phyloP scores from a whole-genome alignment of 2,888 invertebrate species.

The Conomelus anceps region DNA sequence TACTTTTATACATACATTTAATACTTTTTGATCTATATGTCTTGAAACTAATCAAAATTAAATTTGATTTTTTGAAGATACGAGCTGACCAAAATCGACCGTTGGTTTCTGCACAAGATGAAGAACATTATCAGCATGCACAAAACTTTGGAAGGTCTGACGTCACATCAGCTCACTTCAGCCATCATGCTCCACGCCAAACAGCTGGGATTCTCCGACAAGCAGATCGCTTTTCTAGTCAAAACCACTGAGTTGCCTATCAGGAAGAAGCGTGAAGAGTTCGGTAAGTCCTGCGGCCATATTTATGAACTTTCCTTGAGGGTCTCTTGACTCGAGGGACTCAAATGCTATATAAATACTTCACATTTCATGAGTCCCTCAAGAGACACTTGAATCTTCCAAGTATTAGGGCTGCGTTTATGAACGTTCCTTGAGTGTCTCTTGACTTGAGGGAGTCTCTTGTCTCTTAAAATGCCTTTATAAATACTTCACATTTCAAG shows the following conservation, averaged over 20 bases:
- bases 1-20: too few relatives aligned
- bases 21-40: neutral
- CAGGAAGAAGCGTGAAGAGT: slow-evolving; percentile 66
- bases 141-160: slow-evolving; percentile 56
- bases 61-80: slow-evolving; percentile 50
- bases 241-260: slow-evolving; percentile 83
- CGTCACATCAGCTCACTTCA: slow-evolving; percentile 53
- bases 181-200: slow-evolving; percentile 73
- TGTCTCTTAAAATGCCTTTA: too few relatives aligned
- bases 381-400: too few relatives aligned
- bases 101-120: slow-evolving; percentile 94
- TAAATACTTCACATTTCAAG: too few relatives aligned
- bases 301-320: too few relatives aligned
- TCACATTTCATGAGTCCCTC: too few relatives aligned
- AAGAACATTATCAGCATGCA: slow-evolving; percentile 79
- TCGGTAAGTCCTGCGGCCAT: too few relatives aligned
- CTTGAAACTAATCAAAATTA: neutral
- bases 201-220: slow-evolving; percentile 92
- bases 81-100: slow-evolving; percentile 90
- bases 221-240: slow-evolving; percentile 82
- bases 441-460: too few relatives aligned
- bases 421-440: too few relatives aligned
- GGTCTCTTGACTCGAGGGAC: too few relatives aligned
- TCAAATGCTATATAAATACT: neutral
- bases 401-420: too few relatives aligned